A percentile compares a stretch with the other conserved stretches of the same genome.
Evolutionary conservation across 2,797 vertebrate species (phyloP).

Genomic region (Sebastiscus tertius): DNA sequence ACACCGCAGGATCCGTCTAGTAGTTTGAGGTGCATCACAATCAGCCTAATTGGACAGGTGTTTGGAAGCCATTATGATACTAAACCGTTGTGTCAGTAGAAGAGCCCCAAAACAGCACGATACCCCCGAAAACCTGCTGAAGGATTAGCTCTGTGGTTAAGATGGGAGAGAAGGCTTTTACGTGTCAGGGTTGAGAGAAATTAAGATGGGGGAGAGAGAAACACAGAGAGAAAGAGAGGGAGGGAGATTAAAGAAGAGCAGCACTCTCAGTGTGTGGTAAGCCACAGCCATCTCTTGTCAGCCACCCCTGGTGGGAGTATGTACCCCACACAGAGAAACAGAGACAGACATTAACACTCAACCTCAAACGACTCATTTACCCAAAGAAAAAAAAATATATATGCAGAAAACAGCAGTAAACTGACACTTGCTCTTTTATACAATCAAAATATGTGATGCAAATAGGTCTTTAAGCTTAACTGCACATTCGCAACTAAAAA

Average conservation of each 20-base stretch:
- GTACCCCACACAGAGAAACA: conserved; percentile 73
- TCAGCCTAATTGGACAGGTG: conserved; percentile 83
- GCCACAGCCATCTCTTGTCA: conserved; percentile 79
- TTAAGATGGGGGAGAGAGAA: conserved; percentile 69
- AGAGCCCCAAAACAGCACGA: conserved; percentile 74
- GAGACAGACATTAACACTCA: conserved; percentile 76
- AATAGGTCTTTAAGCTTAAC: neutral
- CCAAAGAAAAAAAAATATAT: conserved; percentile 2
- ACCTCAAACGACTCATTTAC: conserved; percentile 61
- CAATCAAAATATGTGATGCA: conserved; percentile 24
- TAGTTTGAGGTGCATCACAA: conserved; percentile 75
- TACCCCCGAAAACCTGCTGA: conserved; percentile 63
- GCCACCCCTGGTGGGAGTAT: conserved; percentile 64
- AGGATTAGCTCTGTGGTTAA: conserved; percentile 73
- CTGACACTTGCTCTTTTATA: conserved; percentile 12
- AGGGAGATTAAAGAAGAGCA: conserved; percentile 79
- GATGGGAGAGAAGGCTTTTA: conserved; percentile 73
- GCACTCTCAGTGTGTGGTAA: conserved; percentile 80
- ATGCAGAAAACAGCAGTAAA: conserved; percentile 32
- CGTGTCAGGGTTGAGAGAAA: conserved; percentile 79
- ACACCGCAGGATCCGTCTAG: conserved; percentile 65
- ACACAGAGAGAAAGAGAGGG: conserved; percentile 61
- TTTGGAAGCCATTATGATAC: conserved; percentile 76
- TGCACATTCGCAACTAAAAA: neutral
- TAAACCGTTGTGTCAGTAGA: conserved; percentile 74